Conservation (phyloP, 2,113 vertebrate species). For the Crypturellus undulatus region DNA sequence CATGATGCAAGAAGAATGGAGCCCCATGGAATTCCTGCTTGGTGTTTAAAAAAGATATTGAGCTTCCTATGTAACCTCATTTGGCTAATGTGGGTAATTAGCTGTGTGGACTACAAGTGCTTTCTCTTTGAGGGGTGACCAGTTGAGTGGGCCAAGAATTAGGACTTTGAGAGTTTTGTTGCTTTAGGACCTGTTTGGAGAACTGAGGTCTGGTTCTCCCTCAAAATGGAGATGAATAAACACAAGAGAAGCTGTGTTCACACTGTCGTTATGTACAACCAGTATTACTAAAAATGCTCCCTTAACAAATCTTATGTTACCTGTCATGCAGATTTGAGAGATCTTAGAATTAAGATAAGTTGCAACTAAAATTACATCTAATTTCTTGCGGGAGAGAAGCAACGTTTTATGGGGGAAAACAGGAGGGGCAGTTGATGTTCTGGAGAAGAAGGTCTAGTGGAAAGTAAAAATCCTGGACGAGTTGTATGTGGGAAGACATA, state of each 20-base stretch:
- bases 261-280: not conserved
- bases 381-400: not conserved
- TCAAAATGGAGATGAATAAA: not conserved
- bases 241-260: not conserved
- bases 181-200: not conserved
- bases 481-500: not conserved
- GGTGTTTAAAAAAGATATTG: not conserved
- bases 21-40: not conserved
- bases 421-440: not conserved
- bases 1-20: not conserved
- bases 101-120: not conserved
- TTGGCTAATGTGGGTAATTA: not conserved
- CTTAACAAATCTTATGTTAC: not conserved
- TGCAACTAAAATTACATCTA: not conserved
- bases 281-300: slow-evolving; percentile 20
- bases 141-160: not conserved
- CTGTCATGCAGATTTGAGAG: not conserved
- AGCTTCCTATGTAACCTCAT: not conserved
- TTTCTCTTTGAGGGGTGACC: not conserved
- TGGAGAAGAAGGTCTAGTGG: not conserved
- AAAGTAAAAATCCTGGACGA: not conserved
- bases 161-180: slow-evolving; percentile 16
- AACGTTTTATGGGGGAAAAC: not conserved
- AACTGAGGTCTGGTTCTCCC: not conserved
- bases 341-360: slow-evolving; percentile 12